phyloP scores from a whole-genome alignment of 2,888 invertebrate species.

The Acrobasis repandana region DNA sequence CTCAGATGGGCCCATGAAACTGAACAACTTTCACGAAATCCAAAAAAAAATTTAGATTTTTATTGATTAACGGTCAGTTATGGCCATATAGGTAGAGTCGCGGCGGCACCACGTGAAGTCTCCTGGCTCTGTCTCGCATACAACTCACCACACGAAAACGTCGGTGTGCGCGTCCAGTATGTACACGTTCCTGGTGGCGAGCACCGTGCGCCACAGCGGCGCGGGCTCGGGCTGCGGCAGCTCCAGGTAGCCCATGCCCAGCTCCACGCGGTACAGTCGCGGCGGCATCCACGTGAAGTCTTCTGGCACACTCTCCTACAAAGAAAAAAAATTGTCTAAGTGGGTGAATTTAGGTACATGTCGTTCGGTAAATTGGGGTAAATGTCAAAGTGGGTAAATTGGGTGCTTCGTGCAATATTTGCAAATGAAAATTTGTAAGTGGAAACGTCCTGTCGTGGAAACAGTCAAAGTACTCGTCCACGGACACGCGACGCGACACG shows the following conservation, averaged over 20 bases:
- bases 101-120: slow-evolving; percentile 86
- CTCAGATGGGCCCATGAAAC: too few relatives aligned
- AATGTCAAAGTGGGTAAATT: too few relatives aligned
- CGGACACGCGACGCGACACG: too few relatives aligned
- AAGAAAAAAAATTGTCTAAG: too few relatives aligned
- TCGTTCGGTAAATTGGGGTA: too few relatives aligned
- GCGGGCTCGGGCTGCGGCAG: slow-evolving; percentile 93
- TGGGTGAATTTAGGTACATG: too few relatives aligned
- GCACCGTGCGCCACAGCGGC: slow-evolving; percentile 88
- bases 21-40: too few relatives aligned
- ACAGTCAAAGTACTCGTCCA: too few relatives aligned
- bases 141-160: slow-evolving; percentile 94
- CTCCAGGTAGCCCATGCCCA: slow-evolving; percentile 99
- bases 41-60: too few relatives aligned
- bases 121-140: slow-evolving; percentile 87
- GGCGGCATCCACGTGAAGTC: slow-evolving; percentile 86
- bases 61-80: slow-evolving; percentile 85
- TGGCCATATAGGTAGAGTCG: slow-evolving; percentile 93
- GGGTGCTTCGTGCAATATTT: too few relatives aligned
- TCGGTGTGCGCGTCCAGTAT: slow-evolving; percentile 97
- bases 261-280: slow-evolving; percentile 95
- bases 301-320: slow-evolving; percentile 88
- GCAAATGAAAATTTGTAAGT: too few relatives aligned
- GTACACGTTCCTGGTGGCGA: slow-evolving; percentile 96
- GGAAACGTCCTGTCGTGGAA: too few relatives aligned